Evolutionary conservation across 53 echinoderm and acorn worm genomes (phyloP), one percentile per base, ranked within the genome.

Genomic region (Zoroaster sp.): DNA sequence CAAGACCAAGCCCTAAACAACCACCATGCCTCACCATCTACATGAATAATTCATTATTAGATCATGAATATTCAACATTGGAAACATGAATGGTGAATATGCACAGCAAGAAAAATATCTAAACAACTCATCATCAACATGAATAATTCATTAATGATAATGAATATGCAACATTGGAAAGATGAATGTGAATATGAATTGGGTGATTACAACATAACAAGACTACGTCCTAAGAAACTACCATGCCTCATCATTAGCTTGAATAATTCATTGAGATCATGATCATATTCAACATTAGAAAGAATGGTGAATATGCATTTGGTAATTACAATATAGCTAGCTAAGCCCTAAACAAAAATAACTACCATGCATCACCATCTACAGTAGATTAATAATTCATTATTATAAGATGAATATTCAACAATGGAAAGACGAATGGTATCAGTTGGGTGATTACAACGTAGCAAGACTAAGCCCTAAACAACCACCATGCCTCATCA

Each of bases 1-100:
- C 97, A 32, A 97, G 86, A 52, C 97, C 97, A 6, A 97, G 89
- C 34, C 97, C 97, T 25, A 95, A 81, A 86, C 95, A 97, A 21
- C 95, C 97, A 41, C 97, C 97, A 92, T 97, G 97, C 47, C 95
- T 69, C 44, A 97, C 93, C 97, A 97, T 97, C 97, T 97, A 36
- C 12, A 88, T 32, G 34, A 77, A 43, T 59, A 59, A 59, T 59
- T 59, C 63, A 59, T 59, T 25, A 59, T 9, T 28, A n/a, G n/a
- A 59, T 25, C 30, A 59, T 59, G 63, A 59, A 59, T 54, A 21
- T 21, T 0, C 7, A 20, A 54, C 8, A 54, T 21, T 4, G 7
- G n/a, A n/a, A n/a, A n/a, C n/a, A n/a, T n/a, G n/a, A n/a, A n/a
- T n/a, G 34, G 52, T 73, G 38, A 73, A 38, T 38, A 73, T 73